Conservation (phyloP, 2,888 invertebrate species). For the Lymantria monacha region DNA sequence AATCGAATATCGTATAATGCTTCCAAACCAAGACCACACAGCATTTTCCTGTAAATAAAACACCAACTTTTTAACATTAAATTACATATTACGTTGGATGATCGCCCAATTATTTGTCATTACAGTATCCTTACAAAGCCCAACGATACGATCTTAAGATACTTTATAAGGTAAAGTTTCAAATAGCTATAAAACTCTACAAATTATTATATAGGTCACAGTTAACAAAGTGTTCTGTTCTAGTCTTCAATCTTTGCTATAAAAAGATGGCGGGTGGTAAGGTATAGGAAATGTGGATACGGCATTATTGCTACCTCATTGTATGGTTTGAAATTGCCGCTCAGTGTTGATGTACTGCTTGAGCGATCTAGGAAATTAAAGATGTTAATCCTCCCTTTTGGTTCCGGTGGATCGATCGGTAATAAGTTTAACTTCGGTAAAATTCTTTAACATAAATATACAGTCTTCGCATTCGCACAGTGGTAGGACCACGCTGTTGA, state of each 20-base stretch:
- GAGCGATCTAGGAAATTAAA: too few species aligned
- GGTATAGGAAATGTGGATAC: too few species aligned
- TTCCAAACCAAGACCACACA: slow-evolving; percentile 3
- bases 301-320: too few species aligned
- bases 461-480: too few species aligned
- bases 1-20: neutral
- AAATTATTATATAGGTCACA: slow-evolving; percentile 37
- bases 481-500: too few species aligned
- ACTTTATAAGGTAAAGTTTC: slow-evolving; percentile 23
- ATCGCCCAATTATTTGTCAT: slow-evolving; percentile 7
- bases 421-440: too few species aligned
- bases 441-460: too few species aligned
- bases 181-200: slow-evolving; percentile 24
- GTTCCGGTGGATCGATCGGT: too few species aligned
- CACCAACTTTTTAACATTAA: slow-evolving; percentile 3
- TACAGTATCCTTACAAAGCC: slow-evolving; percentile 5
- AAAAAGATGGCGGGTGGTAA: slow-evolving; percentile 14
- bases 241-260: slow-evolving; percentile 51
- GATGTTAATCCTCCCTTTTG: too few species aligned
- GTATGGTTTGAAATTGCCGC: too few species aligned
- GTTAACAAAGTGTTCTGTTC: slow-evolving; percentile 26
- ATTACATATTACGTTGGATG: slow-evolving; percentile 4
- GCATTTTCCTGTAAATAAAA: slow-evolving; percentile 2
- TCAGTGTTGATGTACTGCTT: too few species aligned
- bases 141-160: slow-evolving; percentile 8